phyloP scores from a whole-genome alignment of 2,797 vertebrate genomes.

The Geotrypetes seraphini region DNA sequence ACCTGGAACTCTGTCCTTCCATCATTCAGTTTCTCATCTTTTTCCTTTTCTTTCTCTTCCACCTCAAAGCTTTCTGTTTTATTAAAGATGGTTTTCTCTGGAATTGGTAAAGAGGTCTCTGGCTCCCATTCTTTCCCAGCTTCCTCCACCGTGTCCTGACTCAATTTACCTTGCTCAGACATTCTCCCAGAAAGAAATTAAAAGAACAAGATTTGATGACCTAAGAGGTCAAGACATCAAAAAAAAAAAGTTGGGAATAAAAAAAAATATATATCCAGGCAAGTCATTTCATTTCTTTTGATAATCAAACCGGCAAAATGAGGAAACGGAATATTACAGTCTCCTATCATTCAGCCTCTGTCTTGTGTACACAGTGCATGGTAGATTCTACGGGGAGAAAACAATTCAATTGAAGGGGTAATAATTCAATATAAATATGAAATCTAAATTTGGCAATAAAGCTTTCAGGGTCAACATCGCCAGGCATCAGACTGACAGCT shows the following conservation, averaged over 20 bases:
- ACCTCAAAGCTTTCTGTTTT: slow-evolving; percentile 54
- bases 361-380: neutral
- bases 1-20: slow-evolving; percentile 50
- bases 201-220: slow-evolving; percentile 39
- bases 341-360: neutral
- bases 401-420: slow-evolving; percentile 7
- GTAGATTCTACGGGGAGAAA: neutral
- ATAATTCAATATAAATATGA: slow-evolving; percentile 25
- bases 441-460: slow-evolving; percentile 27
- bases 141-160: slow-evolving; percentile 45
- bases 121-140: slow-evolving; percentile 39
- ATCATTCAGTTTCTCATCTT: slow-evolving; percentile 50
- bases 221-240: slow-evolving; percentile 38
- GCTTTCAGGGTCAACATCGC: slow-evolving; percentile 12
- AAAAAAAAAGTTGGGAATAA: neutral
- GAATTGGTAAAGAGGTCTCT: slow-evolving; percentile 24
- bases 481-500: slow-evolving; percentile 31
- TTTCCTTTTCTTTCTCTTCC: slow-evolving; percentile 38
- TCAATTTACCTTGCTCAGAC: slow-evolving; percentile 65
- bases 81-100: slow-evolving; percentile 46
- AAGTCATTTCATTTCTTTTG: slow-evolving; percentile 2
- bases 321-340: neutral
- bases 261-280: neutral
- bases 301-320: neutral
- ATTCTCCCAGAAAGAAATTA: slow-evolving; percentile 63